Conservation (phyloP, 2,888 invertebrate species). For the Gymnocheta viridis region DNA sequence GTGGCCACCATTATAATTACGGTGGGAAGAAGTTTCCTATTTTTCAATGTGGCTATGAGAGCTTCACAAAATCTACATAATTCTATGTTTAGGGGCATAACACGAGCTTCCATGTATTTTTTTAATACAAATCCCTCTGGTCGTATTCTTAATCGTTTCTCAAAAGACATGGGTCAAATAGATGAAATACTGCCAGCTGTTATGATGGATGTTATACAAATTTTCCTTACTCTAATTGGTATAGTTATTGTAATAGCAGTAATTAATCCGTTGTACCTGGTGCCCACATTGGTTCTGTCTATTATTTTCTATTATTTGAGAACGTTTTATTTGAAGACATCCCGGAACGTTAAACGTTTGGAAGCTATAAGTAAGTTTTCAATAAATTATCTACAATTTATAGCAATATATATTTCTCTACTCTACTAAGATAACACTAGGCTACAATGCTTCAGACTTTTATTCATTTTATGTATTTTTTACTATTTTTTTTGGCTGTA, state of each 20-base stretch:
- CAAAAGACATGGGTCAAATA: slow-evolving; percentile 91
- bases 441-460: too few relatives aligned
- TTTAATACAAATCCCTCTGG: slow-evolving; percentile 94
- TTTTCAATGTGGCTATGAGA: slow-evolving; percentile 86
- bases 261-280: slow-evolving; percentile 88
- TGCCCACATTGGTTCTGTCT: slow-evolving; percentile 88
- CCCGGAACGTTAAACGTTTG: slow-evolving; percentile 90
- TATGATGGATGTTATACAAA: slow-evolving; percentile 84
- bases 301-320: slow-evolving; percentile 89
- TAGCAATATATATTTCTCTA: too few relatives aligned
- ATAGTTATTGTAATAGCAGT: slow-evolving; percentile 90
- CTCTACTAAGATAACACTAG: too few relatives aligned
- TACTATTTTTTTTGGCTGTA: too few relatives aligned
- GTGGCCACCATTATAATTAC: slow-evolving; percentile 81
- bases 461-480: too few relatives aligned
- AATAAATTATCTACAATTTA: too few relatives aligned
- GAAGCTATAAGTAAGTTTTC: slow-evolving; percentile 89
- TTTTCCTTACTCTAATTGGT: slow-evolving; percentile 91
- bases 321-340: slow-evolving; percentile 89
- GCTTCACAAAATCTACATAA: slow-evolving; percentile 91
- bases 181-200: slow-evolving; percentile 81
- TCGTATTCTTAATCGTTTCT: slow-evolving; percentile 92
- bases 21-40: slow-evolving; percentile 81
- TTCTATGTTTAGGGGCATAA: slow-evolving; percentile 91
- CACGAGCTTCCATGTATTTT: slow-evolving; percentile 91